phyloP scores from a whole-genome alignment of 1,140 invertebrate genomes.

The Amyelois transitella region DNA sequence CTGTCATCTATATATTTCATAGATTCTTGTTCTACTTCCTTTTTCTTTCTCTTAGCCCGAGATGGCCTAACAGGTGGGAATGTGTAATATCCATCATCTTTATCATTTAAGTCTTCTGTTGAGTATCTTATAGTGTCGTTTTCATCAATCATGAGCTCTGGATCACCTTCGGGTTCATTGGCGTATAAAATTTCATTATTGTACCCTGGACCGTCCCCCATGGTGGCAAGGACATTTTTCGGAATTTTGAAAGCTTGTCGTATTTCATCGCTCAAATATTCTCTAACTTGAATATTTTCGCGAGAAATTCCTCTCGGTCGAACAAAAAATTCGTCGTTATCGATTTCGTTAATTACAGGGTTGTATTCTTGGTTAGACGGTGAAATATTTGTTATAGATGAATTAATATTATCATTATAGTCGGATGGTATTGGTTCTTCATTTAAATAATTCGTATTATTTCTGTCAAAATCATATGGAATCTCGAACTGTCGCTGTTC shows the following conservation, averaged over 20 bases:
- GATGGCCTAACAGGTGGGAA: slow-evolving; percentile 70
- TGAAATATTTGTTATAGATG: slow-evolving; percentile 43
- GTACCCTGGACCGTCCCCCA: slow-evolving; percentile 61
- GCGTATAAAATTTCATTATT: slow-evolving; percentile 51
- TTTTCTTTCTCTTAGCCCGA: slow-evolving; percentile 68
- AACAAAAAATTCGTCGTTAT: slow-evolving; percentile 90
- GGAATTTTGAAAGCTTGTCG: slow-evolving; percentile 83
- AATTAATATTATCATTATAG: slow-evolving; percentile 23
- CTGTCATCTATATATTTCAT: slow-evolving; percentile 62
- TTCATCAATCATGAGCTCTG: slow-evolving; percentile 60
- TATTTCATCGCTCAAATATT: slow-evolving; percentile 85
- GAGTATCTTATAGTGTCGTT: slow-evolving; percentile 52
- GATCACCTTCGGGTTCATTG: slow-evolving; percentile 50
- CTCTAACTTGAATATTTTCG: slow-evolving; percentile 85
- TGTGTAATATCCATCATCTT: slow-evolving; percentile 72
- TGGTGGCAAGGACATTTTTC: slow-evolving; percentile 77
- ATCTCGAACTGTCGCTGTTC: slow-evolving; percentile 42
- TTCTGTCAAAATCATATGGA: slow-evolving; percentile 60
- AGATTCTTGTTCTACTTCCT: slow-evolving; percentile 49
- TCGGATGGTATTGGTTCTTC: slow-evolving; percentile 30
- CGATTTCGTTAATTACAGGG: slow-evolving; percentile 85
- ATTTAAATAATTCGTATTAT: slow-evolving; percentile 42
- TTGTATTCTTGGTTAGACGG: slow-evolving; percentile 61
- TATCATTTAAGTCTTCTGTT: slow-evolving; percentile 59
- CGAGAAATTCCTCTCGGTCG: slow-evolving; percentile 85